Evolutionary conservation across 1,140 invertebrate genomes (phyloP).

Genomic region (Orchestia grillus): DNA sequence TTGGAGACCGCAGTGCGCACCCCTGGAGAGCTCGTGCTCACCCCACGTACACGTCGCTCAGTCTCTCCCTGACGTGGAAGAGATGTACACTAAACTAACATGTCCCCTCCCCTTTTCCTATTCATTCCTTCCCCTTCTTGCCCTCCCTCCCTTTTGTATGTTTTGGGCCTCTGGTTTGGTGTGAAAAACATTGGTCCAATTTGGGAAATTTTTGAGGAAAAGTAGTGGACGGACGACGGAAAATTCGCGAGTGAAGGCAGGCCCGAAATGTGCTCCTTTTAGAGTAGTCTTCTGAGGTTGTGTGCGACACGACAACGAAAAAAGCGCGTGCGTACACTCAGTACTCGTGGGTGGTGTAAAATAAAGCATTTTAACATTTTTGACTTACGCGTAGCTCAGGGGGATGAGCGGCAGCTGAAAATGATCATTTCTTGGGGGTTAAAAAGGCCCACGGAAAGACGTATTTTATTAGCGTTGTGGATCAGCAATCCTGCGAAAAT

Average conservation of each 20-base stretch:
- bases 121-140: not conserved
- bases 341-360: no score
- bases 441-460: no score
- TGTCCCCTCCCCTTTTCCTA: not conserved
- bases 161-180: not conserved
- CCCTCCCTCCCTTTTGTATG: no score
- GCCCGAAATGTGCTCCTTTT: not conserved
- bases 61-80: not conserved
- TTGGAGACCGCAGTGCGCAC: no score
- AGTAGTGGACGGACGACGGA: not conserved
- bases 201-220: not conserved
- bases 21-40: no score
- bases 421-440: no score
- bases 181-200: not conserved
- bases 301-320: not conserved
- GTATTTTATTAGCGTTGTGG: no score
- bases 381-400: no score
- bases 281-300: not conserved
- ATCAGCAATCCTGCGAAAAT: no score
- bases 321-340: no score
- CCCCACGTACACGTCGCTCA: not conserved
- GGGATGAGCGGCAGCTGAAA: no score
- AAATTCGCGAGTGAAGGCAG: not conserved
- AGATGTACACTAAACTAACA: not conserved
- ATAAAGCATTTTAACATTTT: no score